These are phyloP conservation scores for Anguilla anguilla DNA, from an alignment of 2,797 vertebrate genomes.

Conservation along the genomic window DNA sequence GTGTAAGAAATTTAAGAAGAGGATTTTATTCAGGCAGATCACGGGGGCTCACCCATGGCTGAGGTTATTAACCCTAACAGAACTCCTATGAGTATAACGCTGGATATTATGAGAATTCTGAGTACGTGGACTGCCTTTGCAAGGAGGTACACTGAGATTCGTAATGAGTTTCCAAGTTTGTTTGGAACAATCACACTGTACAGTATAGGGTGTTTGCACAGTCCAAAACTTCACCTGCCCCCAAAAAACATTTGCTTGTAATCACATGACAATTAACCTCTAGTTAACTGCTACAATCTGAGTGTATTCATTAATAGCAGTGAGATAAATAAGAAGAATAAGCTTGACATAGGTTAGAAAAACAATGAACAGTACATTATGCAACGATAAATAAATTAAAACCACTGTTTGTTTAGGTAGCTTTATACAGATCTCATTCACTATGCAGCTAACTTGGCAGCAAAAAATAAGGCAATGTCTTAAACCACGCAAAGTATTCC, in stretches of 20 bases:
- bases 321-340: not conserved
- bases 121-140: not conserved
- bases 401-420: not conserved
- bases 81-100: not conserved
- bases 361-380: not conserved
- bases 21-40: conserved; percentile 1
- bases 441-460: not conserved
- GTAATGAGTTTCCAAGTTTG: not conserved
- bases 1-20: conserved; percentile 33
- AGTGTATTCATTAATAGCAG: not conserved
- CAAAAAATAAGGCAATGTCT: not conserved
- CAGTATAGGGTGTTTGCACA: not conserved
- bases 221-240: not conserved
- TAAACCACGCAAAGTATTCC: not conserved
- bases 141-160: not conserved
- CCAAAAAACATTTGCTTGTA: not conserved
- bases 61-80: not conserved
- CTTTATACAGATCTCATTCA: not conserved
- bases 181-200: not conserved
- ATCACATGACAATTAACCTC: not conserved
- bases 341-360: not conserved
- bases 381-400: not conserved
- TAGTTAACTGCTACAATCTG: too few relatives aligned
- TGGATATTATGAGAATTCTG: not conserved
- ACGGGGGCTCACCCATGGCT: not conserved